Base-by-base conservation (phyloP, 2,888 invertebrate species). In the Ernsta delagoae region DNA sequence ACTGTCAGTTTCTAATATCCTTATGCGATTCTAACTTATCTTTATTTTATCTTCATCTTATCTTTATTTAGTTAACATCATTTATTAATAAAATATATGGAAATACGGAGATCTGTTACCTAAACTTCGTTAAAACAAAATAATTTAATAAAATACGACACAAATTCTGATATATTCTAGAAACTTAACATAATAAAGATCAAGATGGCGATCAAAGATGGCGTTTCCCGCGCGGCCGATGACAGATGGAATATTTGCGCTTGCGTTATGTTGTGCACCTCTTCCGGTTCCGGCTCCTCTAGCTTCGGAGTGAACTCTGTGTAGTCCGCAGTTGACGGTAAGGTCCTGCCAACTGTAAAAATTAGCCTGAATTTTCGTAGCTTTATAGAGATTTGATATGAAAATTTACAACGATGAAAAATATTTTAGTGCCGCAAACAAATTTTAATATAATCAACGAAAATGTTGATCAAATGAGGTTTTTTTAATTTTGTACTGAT, bases 231-330 rank as follows among this genome's bases (percentile, higher is more conserved):
- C 81, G 76, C 72, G 12, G 71, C 73, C 56, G 65, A 74, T 70
- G 76, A 75, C 56, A 74, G 70, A 53, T 75, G 77, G 41, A 83
- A 86, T 64, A 88, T 77, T 11, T 86, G 87, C 3, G 87, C 89
- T 67, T 86, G 83, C 0, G 92, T 83, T 31, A 89, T 85, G 63
- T 92, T 92, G 72, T 85, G 77, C 0, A 84, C 79, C 66, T 75
- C 73, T 65, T 84, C 85, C 0, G 79, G 73, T 56, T 87, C 85
- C 1, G 81, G 79, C 8, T 91, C 90, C 73, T 90, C 90, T 53
- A 92, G 71, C n/a, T 87, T 78, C 4, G 90, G 90, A 0, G 89
- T 84, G 36, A 89, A 83, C 11, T 92, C 91, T 0, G 86, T 83
- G 70, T 91, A 90, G 60, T 88, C 91, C 0, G 80, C 76, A 1